Evolutionary conservation across 2,113 vertebrate species (phyloP).

Genomic region (Agapornis roseicollis): DNA sequence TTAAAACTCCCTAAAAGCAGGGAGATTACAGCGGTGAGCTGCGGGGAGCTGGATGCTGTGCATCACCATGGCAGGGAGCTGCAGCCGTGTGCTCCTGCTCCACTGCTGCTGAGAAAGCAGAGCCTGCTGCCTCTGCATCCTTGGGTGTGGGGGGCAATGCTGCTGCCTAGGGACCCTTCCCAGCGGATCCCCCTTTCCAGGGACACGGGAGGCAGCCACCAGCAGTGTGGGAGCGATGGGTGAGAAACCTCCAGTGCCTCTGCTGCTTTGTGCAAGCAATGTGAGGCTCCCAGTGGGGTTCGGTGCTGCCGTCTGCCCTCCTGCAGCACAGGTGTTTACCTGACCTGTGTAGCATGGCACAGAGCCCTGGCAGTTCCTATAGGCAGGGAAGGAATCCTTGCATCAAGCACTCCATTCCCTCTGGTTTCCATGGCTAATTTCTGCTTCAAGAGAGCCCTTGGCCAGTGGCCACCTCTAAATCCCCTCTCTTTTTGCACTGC

Average conservation of each 20-base stretch:
- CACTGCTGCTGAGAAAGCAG: neutral
- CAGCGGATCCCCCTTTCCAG: neutral
- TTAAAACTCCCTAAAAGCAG: conserved; percentile 50
- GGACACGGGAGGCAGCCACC: rapidly evolving
- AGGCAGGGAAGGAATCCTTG: neutral
- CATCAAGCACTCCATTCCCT: neutral
- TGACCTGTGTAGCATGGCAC: rapidly evolving
- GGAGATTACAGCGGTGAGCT: neutral
- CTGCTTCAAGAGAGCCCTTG: neutral
- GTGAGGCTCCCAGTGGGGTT: neutral
- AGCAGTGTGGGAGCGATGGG: rapidly evolving
- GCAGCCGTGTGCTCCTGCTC: rapidly evolving
- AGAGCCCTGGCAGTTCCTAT: neutral
- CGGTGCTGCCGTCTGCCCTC: neutral
- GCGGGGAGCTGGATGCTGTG: neutral
- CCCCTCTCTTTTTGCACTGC: neutral
- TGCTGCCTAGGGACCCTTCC: neutral
- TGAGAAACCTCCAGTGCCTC: neutral
- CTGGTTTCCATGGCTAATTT: neutral
- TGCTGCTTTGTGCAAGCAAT: neutral
- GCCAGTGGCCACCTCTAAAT: neutral
- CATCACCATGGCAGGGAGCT: rapidly evolving
- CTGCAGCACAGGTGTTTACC: neutral
- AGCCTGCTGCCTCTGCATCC: neutral
- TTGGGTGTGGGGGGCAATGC: neutral